These are phyloP conservation scores for Argynnis bischoffii DNA, from an alignment of 2,888 invertebrate species.

Conservation along the genomic window DNA sequence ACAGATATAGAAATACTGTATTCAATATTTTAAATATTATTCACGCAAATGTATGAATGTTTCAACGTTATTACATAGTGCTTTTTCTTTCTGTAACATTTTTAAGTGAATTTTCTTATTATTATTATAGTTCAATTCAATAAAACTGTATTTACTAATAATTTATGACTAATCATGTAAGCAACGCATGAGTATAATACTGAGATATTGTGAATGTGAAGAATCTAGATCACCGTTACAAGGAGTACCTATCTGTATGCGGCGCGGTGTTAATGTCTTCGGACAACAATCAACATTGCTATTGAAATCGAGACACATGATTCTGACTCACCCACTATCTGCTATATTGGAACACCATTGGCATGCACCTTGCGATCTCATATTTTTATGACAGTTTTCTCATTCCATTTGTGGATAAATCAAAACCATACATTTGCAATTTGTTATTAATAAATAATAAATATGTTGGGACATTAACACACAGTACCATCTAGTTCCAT, in stretches of 20 bases:
- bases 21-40: too few species aligned
- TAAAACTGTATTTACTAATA: not conserved
- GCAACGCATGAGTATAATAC: too few species aligned
- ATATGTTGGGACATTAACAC: too few species aligned
- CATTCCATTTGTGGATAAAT: not conserved
- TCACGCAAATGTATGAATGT: too few species aligned
- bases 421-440: too few species aligned
- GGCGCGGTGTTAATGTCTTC: slow-evolving; percentile 1
- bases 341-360: slow-evolving; percentile 16
- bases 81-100: too few species aligned
- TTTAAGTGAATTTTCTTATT: too few species aligned
- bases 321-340: slow-evolving; percentile 13
- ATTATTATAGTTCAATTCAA: too few species aligned
- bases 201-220: not conserved
- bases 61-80: too few species aligned
- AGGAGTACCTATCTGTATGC: slow-evolving; percentile 7
- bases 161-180: not conserved
- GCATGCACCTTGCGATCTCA: slow-evolving; percentile 10
- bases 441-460: too few species aligned
- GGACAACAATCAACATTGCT: slow-evolving; percentile 24
- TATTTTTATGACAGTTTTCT: slow-evolving; percentile 6
- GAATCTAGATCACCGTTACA: slow-evolving; percentile 14
- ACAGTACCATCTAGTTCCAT: too few species aligned
- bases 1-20: too few species aligned
- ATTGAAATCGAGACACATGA: slow-evolving; percentile 15